These are phyloP conservation scores for Brachionus rotundiformis DNA, from an alignment of 1,140 invertebrate species.

Conservation along the genomic window DNA sequence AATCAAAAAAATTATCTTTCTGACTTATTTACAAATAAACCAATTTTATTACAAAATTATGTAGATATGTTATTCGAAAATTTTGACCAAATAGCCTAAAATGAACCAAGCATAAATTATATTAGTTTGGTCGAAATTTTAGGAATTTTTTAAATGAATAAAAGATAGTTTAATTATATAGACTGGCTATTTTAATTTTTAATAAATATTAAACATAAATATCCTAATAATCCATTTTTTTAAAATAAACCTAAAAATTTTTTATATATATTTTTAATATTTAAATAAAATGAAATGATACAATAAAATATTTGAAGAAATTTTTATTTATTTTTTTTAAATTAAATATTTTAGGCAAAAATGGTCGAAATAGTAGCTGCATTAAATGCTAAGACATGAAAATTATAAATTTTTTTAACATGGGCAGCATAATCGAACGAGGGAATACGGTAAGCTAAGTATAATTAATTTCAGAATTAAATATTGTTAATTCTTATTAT, in stretches of 20 bases:
- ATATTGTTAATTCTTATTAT: too few species aligned
- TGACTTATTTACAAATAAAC: slow-evolving; percentile 12
- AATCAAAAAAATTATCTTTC: neutral
- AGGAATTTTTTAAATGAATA: neutral
- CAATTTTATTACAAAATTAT: slow-evolving; percentile 37
- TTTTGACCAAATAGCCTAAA: neutral
- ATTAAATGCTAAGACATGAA: too few species aligned
- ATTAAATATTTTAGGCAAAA: too few species aligned
- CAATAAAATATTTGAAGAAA: neutral
- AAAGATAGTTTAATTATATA: neutral
- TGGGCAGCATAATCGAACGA: too few species aligned
- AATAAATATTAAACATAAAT: neutral
- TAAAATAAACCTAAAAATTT: neutral
- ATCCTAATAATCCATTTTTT: neutral
- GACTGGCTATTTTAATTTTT: neutral
- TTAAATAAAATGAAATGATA: neutral
- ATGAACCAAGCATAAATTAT: neutral
- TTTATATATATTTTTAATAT: slow-evolving; percentile 3
- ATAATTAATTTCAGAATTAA: too few species aligned
- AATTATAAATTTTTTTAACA: too few species aligned
- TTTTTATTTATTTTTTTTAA: neutral
- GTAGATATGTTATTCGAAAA: slow-evolving; percentile 37
- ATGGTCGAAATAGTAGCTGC: neutral
- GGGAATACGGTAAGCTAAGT: too few species aligned
- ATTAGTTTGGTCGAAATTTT: neutral